phyloP scores from a whole-genome alignment of 2,797 vertebrate genomes.

The Phoebastria nigripes region DNA sequence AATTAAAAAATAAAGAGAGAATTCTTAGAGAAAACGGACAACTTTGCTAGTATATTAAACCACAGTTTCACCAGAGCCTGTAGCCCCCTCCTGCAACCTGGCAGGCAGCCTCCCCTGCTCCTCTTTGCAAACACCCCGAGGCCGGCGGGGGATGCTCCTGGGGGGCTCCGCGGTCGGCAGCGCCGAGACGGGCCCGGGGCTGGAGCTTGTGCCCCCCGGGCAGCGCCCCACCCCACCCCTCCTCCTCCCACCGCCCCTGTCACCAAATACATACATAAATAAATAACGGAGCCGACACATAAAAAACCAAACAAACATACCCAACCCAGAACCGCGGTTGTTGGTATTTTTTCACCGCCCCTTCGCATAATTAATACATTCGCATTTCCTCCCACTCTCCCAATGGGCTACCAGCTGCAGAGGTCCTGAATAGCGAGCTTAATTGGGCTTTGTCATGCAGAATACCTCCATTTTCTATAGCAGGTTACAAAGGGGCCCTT shows the following conservation, averaged over 20 bases:
- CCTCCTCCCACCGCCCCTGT: slow-evolving; percentile 4
- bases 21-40: background rate
- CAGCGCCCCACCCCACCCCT: background rate
- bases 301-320: slow-evolving; percentile 22
- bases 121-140: background rate
- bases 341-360: slow-evolving; percentile 55
- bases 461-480: slow-evolving; percentile 87
- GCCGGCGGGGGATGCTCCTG: background rate
- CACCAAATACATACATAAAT: slow-evolving; percentile 44
- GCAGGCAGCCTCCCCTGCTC: background rate
- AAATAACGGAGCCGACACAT: background rate
- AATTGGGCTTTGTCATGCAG: slow-evolving; percentile 99
- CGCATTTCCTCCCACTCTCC: slow-evolving; percentile 84
- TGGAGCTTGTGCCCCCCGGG: background rate
- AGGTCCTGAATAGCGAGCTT: slow-evolving; percentile 88
- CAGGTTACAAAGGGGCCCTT: slow-evolving; percentile 78
- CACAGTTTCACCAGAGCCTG: background rate
- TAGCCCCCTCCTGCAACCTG: background rate
- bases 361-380: slow-evolving; percentile 79
- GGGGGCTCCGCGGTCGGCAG: background rate
- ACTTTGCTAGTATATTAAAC: background rate
- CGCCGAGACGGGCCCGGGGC: background rate
- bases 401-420: slow-evolving; percentile 93
- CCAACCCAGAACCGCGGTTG: background rate
- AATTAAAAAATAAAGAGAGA: background rate